A percentile compares a stretch with the other conserved stretches of the same genome.
Conservation (phyloP, 2,113 vertebrate species). For the Tyrannus savana region DNA sequence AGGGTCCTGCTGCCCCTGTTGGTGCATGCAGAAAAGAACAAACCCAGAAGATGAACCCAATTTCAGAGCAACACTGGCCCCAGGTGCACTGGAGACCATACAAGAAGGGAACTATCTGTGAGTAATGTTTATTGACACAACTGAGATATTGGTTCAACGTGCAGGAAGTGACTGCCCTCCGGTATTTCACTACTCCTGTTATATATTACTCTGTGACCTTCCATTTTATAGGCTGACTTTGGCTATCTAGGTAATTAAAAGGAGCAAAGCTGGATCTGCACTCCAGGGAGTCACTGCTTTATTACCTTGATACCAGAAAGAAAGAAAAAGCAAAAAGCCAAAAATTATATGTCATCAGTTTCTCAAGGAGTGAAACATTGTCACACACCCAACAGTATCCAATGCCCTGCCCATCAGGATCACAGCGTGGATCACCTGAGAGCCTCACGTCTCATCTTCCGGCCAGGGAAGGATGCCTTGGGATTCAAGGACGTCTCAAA, state of each 20-base stretch:
- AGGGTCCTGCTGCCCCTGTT: background rate
- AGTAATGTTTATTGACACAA: background rate
- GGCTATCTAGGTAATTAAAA: background rate
- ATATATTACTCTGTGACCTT: background rate
- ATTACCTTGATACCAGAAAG: background rate
- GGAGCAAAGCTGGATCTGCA: background rate
- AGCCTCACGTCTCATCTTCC: background rate
- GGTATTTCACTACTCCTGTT: background rate
- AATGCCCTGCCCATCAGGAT: background rate
- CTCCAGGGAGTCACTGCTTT: background rate
- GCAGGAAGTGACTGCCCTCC: background rate
- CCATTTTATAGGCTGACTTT: conserved; percentile 9
- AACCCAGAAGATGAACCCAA: background rate
- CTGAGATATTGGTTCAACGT: background rate
- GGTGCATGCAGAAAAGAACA: background rate
- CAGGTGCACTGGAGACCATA: background rate
- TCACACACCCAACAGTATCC: background rate
- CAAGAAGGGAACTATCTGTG: background rate
- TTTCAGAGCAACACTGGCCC: background rate
- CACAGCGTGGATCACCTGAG: background rate
- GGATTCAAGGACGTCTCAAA: background rate
- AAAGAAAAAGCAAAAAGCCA: background rate
- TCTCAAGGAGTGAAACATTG: background rate
- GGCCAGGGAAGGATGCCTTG: background rate
- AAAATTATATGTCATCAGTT: background rate